These are phyloP conservation scores for Tauraco hartlaubi DNA, from an alignment of 2,797 vertebrate species.

Conservation along the genomic window DNA sequence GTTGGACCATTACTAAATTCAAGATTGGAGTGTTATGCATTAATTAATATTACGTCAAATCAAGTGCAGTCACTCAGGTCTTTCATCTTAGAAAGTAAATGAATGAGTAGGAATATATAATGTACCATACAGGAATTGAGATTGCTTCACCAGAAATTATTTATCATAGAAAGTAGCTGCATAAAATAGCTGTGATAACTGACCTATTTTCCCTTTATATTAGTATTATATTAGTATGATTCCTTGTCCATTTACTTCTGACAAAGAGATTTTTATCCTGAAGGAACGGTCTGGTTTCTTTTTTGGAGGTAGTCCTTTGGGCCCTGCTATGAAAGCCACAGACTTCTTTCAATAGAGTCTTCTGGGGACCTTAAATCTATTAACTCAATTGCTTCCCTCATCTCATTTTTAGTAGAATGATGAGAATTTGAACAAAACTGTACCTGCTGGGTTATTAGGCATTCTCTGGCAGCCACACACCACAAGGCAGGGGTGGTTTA, in stretches of 20 bases:
- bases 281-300: neutral
- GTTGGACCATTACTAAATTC: slow-evolving; percentile 19
- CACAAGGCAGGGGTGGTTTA: neutral
- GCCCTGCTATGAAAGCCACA: neutral
- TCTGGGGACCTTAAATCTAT: neutral
- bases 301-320: neutral
- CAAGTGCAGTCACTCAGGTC: neutral
- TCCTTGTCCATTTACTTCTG: neutral
- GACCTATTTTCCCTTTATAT: slow-evolving; percentile 1
- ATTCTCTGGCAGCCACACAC: neutral
- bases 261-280: neutral
- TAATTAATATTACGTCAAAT: slow-evolving; percentile 23
- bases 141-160: neutral
- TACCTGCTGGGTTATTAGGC: neutral
- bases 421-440: neutral
- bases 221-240: neutral
- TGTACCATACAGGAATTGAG: neutral
- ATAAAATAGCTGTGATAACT: neutral
- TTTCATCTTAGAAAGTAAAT: slow-evolving; percentile 29
- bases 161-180: neutral
- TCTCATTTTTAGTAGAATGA: neutral
- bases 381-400: neutral
- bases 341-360: neutral
- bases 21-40: neutral
- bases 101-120: slow-evolving; percentile 7